Evolutionary conservation across 2,113 vertebrate genomes (phyloP).

Genomic region (Mugil cephalus): DNA sequence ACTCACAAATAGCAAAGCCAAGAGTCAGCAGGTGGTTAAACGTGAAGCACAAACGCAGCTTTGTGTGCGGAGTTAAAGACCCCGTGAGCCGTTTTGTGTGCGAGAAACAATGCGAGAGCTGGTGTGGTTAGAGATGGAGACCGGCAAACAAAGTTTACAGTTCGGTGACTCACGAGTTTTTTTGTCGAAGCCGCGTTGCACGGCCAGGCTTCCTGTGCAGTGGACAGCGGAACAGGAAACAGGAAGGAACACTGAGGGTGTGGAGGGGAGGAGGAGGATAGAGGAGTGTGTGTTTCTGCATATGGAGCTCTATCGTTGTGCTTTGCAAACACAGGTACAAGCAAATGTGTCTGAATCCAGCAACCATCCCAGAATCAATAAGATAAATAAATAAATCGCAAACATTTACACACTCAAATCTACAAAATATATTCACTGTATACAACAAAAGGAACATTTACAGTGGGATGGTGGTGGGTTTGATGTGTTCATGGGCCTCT

Average conservation of each 20-base stretch:
- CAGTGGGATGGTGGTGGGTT: too few relatives aligned
- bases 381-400: too few relatives aligned
- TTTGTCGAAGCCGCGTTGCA: conserved; percentile 54
- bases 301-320: conserved; percentile 6
- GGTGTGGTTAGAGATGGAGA: conserved; percentile 49
- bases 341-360: background rate
- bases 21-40: conserved; percentile 75
- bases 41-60: conserved; percentile 65
- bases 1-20: conserved; percentile 68
- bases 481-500: too few relatives aligned
- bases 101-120: conserved; percentile 62
- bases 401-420: too few relatives aligned
- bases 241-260: conserved; percentile 77
- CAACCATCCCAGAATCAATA: too few relatives aligned
- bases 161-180: conserved; percentile 61
- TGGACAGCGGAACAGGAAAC: conserved; percentile 78
- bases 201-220: conserved; percentile 72
- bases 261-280: conserved; percentile 39
- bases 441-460: too few relatives aligned
- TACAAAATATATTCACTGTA: too few relatives aligned
- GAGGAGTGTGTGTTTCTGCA: conserved; percentile 16
- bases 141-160: conserved; percentile 50
- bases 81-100: conserved; percentile 63
- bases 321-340: conserved; percentile 22
- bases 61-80: conserved; percentile 67